Conservation (phyloP, 2,797 vertebrate genomes). For the Menidia menidia region DNA sequence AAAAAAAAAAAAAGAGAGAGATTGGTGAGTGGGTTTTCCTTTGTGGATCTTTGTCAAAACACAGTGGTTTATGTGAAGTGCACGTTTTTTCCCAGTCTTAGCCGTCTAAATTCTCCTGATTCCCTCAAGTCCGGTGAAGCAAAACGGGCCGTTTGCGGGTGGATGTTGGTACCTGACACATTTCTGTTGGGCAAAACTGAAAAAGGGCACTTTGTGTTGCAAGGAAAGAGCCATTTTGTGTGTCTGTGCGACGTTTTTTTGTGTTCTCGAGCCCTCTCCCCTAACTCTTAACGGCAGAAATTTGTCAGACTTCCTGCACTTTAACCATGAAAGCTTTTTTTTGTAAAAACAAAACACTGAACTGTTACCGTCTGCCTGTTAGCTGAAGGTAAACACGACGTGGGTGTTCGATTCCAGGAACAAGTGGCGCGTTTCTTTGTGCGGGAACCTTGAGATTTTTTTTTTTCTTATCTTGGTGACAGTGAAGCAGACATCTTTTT, state of each 20-base stretch:
- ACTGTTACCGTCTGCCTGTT: constrained; percentile 38
- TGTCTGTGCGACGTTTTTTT: background rate
- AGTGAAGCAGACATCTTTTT: constrained; percentile 13
- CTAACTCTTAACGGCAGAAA: constrained; percentile 15
- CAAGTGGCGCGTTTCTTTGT: constrained; percentile 35
- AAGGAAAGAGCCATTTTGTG: background rate
- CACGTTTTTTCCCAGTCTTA: background rate
- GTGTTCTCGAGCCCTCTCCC: constrained; percentile 18
- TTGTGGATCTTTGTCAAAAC: background rate
- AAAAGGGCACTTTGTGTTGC: constrained; percentile 12
- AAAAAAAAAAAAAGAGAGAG: too few species aligned
- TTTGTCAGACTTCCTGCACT: constrained; percentile 46
- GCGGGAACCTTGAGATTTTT: constrained; percentile 18
- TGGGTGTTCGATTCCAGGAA: constrained; percentile 38
- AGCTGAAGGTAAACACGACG: constrained; percentile 46
- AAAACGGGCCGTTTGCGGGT: background rate
- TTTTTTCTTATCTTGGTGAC: constrained; percentile 31
- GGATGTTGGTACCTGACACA: background rate
- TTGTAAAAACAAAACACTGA: constrained; percentile 39
- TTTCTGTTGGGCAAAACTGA: background rate
- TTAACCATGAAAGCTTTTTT: constrained; percentile 43
- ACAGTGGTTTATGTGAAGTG: too few species aligned
- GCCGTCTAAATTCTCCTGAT: background rate
- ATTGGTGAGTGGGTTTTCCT: background rate
- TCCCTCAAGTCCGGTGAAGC: background rate